Conservation (phyloP, 2,797 vertebrate genomes). For the Acropternis orthonyx region DNA sequence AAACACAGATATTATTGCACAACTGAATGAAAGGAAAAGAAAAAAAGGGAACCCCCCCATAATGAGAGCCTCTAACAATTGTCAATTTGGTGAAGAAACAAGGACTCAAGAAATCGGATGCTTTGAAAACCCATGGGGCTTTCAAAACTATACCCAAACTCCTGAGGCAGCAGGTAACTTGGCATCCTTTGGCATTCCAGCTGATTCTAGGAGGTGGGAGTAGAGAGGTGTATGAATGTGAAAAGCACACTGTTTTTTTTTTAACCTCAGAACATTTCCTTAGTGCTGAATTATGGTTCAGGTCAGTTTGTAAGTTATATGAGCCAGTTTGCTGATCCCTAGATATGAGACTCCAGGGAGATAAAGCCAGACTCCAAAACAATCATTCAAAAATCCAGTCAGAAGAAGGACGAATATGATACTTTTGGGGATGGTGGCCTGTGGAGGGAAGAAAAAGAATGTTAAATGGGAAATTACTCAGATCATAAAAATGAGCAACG, state of each 20-base stretch:
- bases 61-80: not conserved
- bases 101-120: not conserved
- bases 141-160: not conserved
- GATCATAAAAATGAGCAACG: not conserved
- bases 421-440: conserved; percentile 48
- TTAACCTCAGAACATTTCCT: conserved; percentile 28
- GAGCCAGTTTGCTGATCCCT: conserved; percentile 58
- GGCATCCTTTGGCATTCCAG: not conserved
- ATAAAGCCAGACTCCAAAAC: conserved; percentile 59
- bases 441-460: conserved; percentile 50
- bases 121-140: not conserved
- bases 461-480: conserved; percentile 53
- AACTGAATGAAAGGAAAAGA: not conserved
- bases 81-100: not conserved
- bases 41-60: not conserved
- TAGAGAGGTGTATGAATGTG: not conserved
- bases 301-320: conserved; percentile 47
- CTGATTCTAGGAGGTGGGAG: not conserved
- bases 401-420: conserved; percentile 57
- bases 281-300: conserved; percentile 50
- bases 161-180: not conserved
- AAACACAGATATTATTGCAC: not conserved
- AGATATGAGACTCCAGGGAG: conserved; percentile 57
- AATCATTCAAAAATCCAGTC: conserved; percentile 58
- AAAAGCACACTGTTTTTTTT: not conserved